Evolutionary conservation across 2,113 vertebrate genomes (phyloP).

Genomic region (Gopherus evgoodei): DNA sequence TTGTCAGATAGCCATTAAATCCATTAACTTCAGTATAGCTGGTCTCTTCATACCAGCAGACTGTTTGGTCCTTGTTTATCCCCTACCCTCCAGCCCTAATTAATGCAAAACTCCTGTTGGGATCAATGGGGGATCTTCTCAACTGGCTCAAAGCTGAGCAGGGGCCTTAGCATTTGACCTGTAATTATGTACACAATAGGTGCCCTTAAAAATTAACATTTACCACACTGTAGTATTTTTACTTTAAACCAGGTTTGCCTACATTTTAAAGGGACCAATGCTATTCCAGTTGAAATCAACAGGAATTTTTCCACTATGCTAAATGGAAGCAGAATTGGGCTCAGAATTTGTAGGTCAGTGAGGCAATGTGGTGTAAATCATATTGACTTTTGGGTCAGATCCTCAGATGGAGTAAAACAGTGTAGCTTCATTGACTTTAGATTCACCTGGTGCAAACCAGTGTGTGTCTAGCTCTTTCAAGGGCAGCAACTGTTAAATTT

Average conservation of each 20-base stretch:
- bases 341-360: rapidly evolving
- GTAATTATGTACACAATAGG: neutral
- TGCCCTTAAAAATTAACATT: neutral
- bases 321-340: neutral
- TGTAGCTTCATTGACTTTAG: neutral
- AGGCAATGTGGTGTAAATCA: neutral
- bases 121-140: neutral
- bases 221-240: neutral
- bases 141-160: neutral
- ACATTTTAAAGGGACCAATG: neutral
- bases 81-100: neutral
- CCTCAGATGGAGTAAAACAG: neutral
- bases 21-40: neutral
- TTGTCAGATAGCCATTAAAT: neutral
- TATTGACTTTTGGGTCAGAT: rapidly evolving
- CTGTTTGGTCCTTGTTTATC: neutral
- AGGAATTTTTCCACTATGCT: neutral
- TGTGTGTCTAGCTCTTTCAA: neutral
- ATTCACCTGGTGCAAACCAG: no score
- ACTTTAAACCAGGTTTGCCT: neutral
- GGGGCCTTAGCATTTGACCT: neutral
- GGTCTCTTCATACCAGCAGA: neutral
- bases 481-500: neutral
- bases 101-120: neutral
- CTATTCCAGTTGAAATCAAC: neutral